Percentiles rank a stretch among this genome's conserved stretches.
Conservation (phyloP, 2,888 invertebrate species). For the Pterostichus niger region DNA sequence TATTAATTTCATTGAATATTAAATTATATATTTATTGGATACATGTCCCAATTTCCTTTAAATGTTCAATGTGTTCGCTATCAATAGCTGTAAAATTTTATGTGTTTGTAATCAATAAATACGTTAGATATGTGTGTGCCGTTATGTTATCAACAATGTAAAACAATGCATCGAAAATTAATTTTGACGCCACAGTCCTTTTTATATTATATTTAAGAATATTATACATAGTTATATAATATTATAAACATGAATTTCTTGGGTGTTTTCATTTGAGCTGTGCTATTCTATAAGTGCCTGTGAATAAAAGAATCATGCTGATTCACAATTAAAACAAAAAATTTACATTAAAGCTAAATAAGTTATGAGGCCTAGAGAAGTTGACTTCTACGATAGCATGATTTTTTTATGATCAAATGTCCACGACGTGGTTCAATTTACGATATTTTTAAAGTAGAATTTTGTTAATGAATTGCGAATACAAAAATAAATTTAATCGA, state of each 20-base stretch:
- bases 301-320: conserved; percentile 66
- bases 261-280: conserved; percentile 66
- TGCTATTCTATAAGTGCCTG: conserved; percentile 67
- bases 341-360: conserved; percentile 44
- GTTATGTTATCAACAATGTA: conserved; percentile 36
- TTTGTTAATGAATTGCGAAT: conserved; percentile 66
- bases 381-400: conserved; percentile 58
- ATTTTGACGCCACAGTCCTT: conserved; percentile 56
- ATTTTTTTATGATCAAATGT: conserved; percentile 66
- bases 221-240: conserved; percentile 36
- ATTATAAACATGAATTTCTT: conserved; percentile 52
- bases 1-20: neutral
- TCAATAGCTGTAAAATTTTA: conserved; percentile 43
- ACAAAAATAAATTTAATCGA: conserved; percentile 62
- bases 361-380: conserved; percentile 58
- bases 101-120: conserved; percentile 18
- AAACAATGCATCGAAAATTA: conserved; percentile 49
- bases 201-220: conserved; percentile 61
- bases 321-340: conserved; percentile 36
- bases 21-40: conserved; percentile 5
- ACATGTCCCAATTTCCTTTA: conserved; percentile 1
- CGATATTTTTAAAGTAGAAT: conserved; percentile 65
- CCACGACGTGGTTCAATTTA: conserved; percentile 65
- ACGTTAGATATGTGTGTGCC: neutral
- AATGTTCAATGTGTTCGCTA: conserved; percentile 17